Evolutionary conservation across 2,113 vertebrate species (phyloP).

Genomic region (Monarcha castaneiventris): DNA sequence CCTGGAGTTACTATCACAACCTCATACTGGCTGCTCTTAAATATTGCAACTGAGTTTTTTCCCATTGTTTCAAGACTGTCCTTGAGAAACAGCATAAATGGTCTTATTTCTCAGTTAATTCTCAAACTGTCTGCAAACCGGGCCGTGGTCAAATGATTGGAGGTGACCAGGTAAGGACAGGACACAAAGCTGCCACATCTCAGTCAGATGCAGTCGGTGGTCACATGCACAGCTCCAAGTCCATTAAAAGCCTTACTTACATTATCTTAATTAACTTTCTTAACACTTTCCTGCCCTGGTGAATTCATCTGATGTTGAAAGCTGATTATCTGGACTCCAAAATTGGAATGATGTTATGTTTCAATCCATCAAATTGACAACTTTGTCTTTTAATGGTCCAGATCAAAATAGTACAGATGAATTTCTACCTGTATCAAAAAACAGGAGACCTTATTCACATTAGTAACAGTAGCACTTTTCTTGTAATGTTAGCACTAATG

Average conservation of each 20-base stretch:
- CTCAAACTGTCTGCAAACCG: neutral
- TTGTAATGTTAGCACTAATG: neutral
- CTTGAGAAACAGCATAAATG: neutral
- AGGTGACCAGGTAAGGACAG: neutral
- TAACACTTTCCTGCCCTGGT: neutral
- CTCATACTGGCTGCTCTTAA: neutral
- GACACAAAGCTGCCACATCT: neutral
- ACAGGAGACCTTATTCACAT: neutral
- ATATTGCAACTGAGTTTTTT: neutral
- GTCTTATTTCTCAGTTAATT: neutral
- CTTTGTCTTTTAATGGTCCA: neutral
- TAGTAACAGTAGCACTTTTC: neutral
- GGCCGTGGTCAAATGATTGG: fast-evolving
- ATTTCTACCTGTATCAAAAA: neutral
- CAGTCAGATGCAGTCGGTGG: neutral
- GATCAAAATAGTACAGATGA: neutral
- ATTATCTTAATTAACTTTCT: neutral
- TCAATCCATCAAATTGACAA: neutral
- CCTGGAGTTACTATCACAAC: neutral
- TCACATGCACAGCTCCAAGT: neutral
- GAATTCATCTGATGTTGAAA: neutral
- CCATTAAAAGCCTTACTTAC: neutral
- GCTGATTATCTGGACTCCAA: neutral
- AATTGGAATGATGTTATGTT: neutral
- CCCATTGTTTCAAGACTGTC: neutral